These are phyloP conservation scores for Maccullochella peelii DNA, from an alignment of 2,113 vertebrate genomes.

Conservation along the genomic window DNA sequence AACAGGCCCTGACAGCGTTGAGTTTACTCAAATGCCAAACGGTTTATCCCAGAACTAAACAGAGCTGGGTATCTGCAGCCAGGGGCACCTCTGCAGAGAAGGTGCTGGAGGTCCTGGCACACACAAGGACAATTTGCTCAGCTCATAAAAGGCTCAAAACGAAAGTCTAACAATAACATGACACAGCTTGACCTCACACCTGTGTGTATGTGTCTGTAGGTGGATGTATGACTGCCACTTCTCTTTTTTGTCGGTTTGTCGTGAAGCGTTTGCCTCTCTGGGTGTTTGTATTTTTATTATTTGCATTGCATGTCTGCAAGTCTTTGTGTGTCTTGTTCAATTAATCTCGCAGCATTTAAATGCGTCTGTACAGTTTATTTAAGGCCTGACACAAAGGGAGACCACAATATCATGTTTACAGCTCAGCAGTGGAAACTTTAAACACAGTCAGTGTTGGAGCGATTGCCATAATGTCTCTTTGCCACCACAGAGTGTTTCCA, in stretches of 20 bases:
- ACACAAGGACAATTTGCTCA: slow-evolving; percentile 27
- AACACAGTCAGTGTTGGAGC: slow-evolving; percentile 41
- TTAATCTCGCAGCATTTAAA: slow-evolving; percentile 22
- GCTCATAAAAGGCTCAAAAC: slow-evolving; percentile 60
- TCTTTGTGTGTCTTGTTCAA: not conserved
- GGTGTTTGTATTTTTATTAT: slow-evolving; percentile 4
- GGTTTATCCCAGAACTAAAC: slow-evolving; percentile 74
- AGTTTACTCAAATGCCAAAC: slow-evolving; percentile 74
- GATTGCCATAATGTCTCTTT: slow-evolving; percentile 12
- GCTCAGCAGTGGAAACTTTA: slow-evolving; percentile 37
- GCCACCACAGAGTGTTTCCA: slow-evolving; percentile 30
- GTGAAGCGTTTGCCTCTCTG: not conserved
- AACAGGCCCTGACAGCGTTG: slow-evolving; percentile 28
- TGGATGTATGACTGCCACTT: not conserved
- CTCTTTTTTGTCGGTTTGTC: not conserved
- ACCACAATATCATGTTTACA: slow-evolving; percentile 49
- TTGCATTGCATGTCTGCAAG: not conserved
- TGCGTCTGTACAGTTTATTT: slow-evolving; percentile 37
- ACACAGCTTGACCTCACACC: slow-evolving; percentile 25
- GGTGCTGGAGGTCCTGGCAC: slow-evolving; percentile 21
- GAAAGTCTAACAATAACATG: slow-evolving; percentile 37
- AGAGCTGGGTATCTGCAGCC: slow-evolving; percentile 56
- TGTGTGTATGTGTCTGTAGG: slow-evolving; percentile 6
- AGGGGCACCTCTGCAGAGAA: slow-evolving; percentile 35
- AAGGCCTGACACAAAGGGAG: slow-evolving; percentile 25